phyloP scores from a whole-genome alignment of 1,140 invertebrate genomes.

The Anastatus disparis region DNA sequence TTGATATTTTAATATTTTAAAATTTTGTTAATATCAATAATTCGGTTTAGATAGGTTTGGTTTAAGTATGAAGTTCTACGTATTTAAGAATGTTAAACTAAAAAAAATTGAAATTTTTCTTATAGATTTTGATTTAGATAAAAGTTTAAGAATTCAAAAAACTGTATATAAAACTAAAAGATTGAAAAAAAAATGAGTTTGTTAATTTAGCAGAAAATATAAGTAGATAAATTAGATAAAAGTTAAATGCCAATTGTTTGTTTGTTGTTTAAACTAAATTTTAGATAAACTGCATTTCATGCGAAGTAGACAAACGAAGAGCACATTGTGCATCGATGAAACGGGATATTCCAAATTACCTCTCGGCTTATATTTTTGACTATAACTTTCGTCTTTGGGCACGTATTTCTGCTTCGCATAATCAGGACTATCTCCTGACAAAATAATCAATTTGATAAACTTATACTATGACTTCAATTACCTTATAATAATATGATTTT shows the following conservation, averaged over 20 bases:
- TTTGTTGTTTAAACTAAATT: too few relatives aligned
- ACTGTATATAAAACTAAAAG: too few relatives aligned
- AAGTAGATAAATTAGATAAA: background rate
- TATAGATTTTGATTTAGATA: too few relatives aligned
- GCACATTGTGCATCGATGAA: conserved; percentile 28
- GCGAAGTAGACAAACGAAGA: conserved; percentile 11
- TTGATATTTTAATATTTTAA: too few relatives aligned
- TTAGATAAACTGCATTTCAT: conserved; percentile 4
- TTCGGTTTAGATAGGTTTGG: too few relatives aligned
- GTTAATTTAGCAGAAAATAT: background rate
- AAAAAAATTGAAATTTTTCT: too few relatives aligned
- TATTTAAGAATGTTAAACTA: too few relatives aligned
- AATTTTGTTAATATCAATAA: too few relatives aligned
- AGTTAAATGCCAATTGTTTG: conserved; percentile 10
- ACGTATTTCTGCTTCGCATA: conserved; percentile 60
- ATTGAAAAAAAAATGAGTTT: too few relatives aligned
- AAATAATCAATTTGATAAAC: conserved; percentile 44
- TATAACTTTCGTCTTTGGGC: conserved; percentile 27
- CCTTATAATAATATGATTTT: background rate
- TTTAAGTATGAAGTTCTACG: too few relatives aligned
- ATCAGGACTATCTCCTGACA: conserved; percentile 70
- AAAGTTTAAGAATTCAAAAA: too few relatives aligned
- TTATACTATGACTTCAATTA: background rate
- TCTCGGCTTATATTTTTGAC: conserved; percentile 46
- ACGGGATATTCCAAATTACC: conserved; percentile 53